A percentile compares a stretch with the other conserved stretches of the same genome.
These are phyloP conservation scores for Geotrupes spiniger DNA, from an alignment of 2,888 invertebrate genomes.

Conservation along the genomic window DNA sequence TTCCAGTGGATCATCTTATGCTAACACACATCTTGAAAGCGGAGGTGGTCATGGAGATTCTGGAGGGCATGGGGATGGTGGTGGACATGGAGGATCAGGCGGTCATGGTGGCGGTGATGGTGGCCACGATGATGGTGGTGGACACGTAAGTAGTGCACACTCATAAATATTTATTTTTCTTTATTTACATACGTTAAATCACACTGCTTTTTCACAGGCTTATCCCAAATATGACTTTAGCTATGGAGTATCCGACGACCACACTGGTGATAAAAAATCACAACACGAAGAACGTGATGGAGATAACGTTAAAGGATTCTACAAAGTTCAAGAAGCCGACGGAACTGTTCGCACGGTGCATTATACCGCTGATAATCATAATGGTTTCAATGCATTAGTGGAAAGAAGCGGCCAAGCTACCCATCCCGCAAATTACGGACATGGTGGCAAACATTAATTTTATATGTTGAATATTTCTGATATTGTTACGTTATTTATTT, in stretches of 20 bases:
- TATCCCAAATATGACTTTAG: slow-evolving; percentile 57
- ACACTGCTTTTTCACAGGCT: no score
- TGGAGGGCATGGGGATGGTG: no score
- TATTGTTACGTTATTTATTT: no score
- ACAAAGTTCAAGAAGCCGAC: slow-evolving; percentile 39
- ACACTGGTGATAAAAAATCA: slow-evolving; percentile 58
- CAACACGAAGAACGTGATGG: slow-evolving; percentile 59
- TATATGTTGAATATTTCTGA: no score
- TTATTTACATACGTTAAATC: no score
- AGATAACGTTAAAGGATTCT: slow-evolving; percentile 53
- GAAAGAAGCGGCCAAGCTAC: slow-evolving; percentile 62
- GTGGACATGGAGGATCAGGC: not conserved
- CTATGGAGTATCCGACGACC: slow-evolving; percentile 57
- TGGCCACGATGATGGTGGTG: not conserved
- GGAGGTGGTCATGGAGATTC: not conserved
- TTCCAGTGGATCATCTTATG: no score
- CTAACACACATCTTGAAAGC: no score
- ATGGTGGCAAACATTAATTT: not conserved
- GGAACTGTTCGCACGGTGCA: slow-evolving; percentile 39
- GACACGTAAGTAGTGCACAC: no score
- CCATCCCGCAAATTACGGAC: slow-evolving; percentile 42
- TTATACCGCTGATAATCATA: slow-evolving; percentile 39
- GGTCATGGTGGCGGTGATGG: not conserved
- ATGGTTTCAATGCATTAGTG: slow-evolving; percentile 56
- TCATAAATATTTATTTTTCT: no score